These are phyloP conservation scores for Tichodroma muraria DNA, from an alignment of 2,113 vertebrate genomes.

Conservation along the genomic window DNA sequence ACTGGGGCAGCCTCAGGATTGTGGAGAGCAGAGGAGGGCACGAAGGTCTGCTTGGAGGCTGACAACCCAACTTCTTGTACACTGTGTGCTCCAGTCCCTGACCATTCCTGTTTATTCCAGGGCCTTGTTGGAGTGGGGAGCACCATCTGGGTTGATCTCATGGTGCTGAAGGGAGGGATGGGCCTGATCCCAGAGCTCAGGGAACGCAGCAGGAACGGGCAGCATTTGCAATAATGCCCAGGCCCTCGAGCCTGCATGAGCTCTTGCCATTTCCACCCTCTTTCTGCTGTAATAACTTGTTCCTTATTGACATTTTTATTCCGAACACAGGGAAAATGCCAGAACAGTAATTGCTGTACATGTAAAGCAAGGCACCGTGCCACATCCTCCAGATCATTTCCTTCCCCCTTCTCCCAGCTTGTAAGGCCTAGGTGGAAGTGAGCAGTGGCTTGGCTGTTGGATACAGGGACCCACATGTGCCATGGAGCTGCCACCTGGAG, in stretches of 20 bases:
- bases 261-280: not conserved
- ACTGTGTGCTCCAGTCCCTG: rapidly evolving
- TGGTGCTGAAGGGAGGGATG: not conserved
- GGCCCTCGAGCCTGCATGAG: not conserved
- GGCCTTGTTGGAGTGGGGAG: not conserved
- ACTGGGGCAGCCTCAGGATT: not conserved
- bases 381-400: not conserved
- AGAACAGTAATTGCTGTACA: conserved; percentile 28
- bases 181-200: not conserved
- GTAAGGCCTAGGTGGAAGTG: not conserved
- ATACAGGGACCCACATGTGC: not conserved
- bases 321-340: conserved; percentile 46
- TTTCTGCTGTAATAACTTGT: conserved; percentile 46
- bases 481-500: not conserved
- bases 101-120: rapidly evolving
- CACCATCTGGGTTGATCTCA: not conserved
- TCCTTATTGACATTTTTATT: conserved; percentile 62
- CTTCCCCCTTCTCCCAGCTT: not conserved
- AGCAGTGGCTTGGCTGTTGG: not conserved
- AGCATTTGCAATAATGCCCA: not conserved
- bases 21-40: not conserved
- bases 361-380: conserved; percentile 28
- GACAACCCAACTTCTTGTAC: not conserved
- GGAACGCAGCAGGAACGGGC: not conserved
- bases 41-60: not conserved